Base-by-base conservation (phyloP, 2,797 vertebrate genomes). In the Diplodus sargus region DNA sequence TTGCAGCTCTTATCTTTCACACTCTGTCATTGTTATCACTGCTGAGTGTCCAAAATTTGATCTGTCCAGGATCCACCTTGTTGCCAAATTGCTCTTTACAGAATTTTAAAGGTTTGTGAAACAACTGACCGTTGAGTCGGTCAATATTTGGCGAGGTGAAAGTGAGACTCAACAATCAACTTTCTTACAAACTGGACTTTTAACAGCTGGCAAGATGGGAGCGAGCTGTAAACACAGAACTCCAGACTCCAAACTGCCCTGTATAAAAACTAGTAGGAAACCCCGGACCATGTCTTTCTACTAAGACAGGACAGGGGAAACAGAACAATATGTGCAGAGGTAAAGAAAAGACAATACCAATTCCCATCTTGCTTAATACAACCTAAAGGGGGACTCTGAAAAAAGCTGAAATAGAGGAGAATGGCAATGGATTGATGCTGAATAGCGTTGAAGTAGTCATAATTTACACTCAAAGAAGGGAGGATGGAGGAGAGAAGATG, bases 201-300 rank as follows among this genome's bases (percentile, higher is more conserved):
- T 30, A 56, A 68, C 11, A 34, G n/a, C 48, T 75, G 47, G 70
- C 58, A 75, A 70, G 11, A 49, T 49, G 30, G 11, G 53, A 73
- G 68, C 20, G 56, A 66, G 57, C 43, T 49, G 57, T 83, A 53
- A 82, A 80, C 56, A 59, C 61, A 62, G 57, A 34, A 66, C 53
- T 70, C 23, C 34, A 48, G 57, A 72, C 61, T 69, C 56, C 53
- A 76, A 62, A 66, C 61, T 23, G 23, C 25, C 47, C 47, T 30
- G 48, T 74, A 34, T 10, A 70, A 66, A 83, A 82, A 52, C 28
- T 67, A 72, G 22, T 34, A 12, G 39, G 52, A 80, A 17, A 75
- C 15, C 11, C 22, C 66, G 39, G 10, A 54, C 8, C 23, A 12
- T 51, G 20, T 66, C 61, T 71, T 59, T 68, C 15, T 47, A 28